Conservation (phyloP, 2,113 vertebrate genomes). For the Gallinago undulata region DNA sequence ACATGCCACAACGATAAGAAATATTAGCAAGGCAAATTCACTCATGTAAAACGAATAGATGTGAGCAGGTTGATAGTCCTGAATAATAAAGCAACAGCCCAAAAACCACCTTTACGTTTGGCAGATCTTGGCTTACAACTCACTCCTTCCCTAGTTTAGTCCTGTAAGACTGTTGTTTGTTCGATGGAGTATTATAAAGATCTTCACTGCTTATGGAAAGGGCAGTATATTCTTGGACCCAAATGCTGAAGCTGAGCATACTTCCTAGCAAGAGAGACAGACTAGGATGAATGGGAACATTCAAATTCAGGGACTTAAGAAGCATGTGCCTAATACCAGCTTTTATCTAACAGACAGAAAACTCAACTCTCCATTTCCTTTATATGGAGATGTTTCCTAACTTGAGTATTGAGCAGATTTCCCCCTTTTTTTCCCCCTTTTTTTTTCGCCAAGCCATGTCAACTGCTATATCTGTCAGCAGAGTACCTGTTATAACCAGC, state of each 20-base stretch:
- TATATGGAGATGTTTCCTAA: not conserved
- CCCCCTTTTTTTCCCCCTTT: rapidly evolving
- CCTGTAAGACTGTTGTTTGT: not conserved
- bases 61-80: not conserved
- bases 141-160: not conserved
- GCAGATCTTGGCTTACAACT: not conserved
- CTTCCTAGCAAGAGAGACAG: not conserved
- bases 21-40: not conserved
- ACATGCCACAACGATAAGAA: not conserved
- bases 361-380: not conserved
- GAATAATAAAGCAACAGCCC: not conserved
- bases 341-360: not conserved
- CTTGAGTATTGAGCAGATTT: not conserved
- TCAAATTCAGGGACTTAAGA: not conserved
- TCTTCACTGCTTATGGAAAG: not conserved
- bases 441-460: not conserved
- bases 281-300: not conserved
- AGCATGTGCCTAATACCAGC: not conserved
- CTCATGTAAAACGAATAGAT: not conserved
- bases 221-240: not conserved
- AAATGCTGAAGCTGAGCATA: not conserved
- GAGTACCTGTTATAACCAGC: not conserved
- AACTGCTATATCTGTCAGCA: not conserved
- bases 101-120: not conserved
- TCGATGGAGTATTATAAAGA: not conserved